Evolutionary conservation across 2,113 vertebrate species (phyloP).

Genomic region (Synodontis membranacea): DNA sequence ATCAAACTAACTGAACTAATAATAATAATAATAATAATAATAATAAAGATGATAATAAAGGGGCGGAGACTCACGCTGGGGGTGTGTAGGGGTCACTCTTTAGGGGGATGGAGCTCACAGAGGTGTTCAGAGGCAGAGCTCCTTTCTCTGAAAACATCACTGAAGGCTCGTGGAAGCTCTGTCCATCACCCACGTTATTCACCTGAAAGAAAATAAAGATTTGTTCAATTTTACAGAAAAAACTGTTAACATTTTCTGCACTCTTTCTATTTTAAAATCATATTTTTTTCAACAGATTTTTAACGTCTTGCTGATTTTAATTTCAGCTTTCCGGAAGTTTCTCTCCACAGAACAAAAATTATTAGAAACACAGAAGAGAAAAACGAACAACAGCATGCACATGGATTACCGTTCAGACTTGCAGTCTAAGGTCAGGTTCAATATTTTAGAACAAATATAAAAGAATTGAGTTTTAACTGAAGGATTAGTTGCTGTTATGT

Average conservation of each 20-base stretch:
- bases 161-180: constrained; percentile 75
- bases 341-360: no score
- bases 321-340: background rate
- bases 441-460: no score
- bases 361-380: no score
- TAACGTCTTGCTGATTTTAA: background rate
- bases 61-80: constrained; percentile 64
- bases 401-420: no score
- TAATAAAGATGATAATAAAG: no score
- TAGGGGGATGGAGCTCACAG: constrained; percentile 67
- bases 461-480: no score
- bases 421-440: no score
- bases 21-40: background rate
- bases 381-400: no score
- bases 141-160: constrained; percentile 84
- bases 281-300: background rate
- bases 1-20: no score
- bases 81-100: constrained; percentile 62
- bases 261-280: background rate
- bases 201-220: constrained; percentile 68
- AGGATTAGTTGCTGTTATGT: background rate
- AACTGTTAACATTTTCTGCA: background rate
- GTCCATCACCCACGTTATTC: constrained; percentile 79
- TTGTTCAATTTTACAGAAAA: background rate
- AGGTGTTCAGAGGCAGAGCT: constrained; percentile 60